These are phyloP conservation scores for Dolichoris vasculosae DNA, from an alignment of 1,140 invertebrate genomes.

Conservation along the genomic window DNA sequence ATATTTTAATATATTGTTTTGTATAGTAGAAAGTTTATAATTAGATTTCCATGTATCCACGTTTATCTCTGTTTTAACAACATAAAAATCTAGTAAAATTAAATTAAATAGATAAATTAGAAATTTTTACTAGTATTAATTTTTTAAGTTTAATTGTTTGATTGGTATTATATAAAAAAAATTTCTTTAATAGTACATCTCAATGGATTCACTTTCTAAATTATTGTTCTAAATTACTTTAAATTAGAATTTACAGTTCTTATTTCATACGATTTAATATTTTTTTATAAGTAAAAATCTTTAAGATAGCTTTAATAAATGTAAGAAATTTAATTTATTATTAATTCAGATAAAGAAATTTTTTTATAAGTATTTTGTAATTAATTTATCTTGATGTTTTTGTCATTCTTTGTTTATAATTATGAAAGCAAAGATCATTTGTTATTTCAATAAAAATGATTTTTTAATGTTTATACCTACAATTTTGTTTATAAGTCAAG, in stretches of 20 bases:
- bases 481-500: constrained; percentile 62
- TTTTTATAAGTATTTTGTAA: neutral
- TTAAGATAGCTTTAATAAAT: constrained; percentile 50
- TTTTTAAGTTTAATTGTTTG: constrained; percentile 61
- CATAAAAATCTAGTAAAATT: neutral
- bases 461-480: constrained; percentile 58
- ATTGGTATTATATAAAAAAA: no score
- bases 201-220: constrained; percentile 28
- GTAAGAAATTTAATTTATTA: constrained; percentile 49
- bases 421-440: neutral
- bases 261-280: constrained; percentile 33
- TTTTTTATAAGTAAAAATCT: constrained; percentile 51
- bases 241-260: constrained; percentile 49
- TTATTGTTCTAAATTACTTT: constrained; percentile 44
- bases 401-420: constrained; percentile 32
- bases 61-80: constrained; percentile 57
- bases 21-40: constrained; percentile 41
- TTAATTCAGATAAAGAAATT: neutral
- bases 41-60: constrained; percentile 63
- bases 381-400: constrained; percentile 15
- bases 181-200: no score
- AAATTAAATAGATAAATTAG: constrained; percentile 29
- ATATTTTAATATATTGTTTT: constrained; percentile 51
- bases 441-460: neutral
- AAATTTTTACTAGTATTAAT: constrained; percentile 58